phyloP scores from a whole-genome alignment of 2,797 vertebrate species.

The Zenarchopterus dispar region DNA sequence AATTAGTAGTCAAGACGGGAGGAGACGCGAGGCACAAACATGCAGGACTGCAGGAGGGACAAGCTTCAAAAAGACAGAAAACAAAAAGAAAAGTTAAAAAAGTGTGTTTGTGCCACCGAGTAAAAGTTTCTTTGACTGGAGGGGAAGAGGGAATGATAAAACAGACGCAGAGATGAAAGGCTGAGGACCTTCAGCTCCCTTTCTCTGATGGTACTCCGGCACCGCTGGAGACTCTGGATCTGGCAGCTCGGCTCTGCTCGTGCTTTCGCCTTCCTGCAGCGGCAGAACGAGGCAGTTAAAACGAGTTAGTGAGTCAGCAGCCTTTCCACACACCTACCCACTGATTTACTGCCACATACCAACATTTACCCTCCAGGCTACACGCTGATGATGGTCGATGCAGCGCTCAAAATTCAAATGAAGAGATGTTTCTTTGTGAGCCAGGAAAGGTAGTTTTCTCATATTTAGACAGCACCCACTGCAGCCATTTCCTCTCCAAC shows the following conservation, averaged over 20 bases:
- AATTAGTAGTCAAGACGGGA: conserved; percentile 24
- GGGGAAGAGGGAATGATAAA: conserved; percentile 28
- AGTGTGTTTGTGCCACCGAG: conserved; percentile 24
- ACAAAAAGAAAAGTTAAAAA: conserved; percentile 24
- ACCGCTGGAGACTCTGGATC: conserved; percentile 76
- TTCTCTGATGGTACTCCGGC: conserved; percentile 79
- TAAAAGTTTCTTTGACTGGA: conserved; percentile 30
- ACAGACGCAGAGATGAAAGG: conserved; percentile 48
- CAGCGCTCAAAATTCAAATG: too few relatives aligned
- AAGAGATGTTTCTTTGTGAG: too few relatives aligned
- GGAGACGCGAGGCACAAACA: conserved; percentile 20
- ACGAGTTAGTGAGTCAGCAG: conserved; percentile 29
- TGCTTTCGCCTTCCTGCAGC: conserved; percentile 81
- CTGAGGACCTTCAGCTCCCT: conserved; percentile 87
- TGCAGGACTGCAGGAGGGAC: conserved; percentile 22
- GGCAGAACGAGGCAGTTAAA: conserved; percentile 2
- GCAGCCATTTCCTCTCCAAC: too few relatives aligned
- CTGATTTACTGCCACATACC: too few relatives aligned
- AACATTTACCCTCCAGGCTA: too few relatives aligned
- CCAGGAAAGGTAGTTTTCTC: too few relatives aligned
- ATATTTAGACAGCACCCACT: too few relatives aligned
- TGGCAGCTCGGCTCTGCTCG: conserved; percentile 77
- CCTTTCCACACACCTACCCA: too few relatives aligned
- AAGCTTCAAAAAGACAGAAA: conserved; percentile 41
- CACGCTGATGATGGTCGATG: too few relatives aligned